These are phyloP conservation scores for Lycaon pictus DNA, from an alignment of 2,113 vertebrate genomes.

Conservation along the genomic window DNA sequence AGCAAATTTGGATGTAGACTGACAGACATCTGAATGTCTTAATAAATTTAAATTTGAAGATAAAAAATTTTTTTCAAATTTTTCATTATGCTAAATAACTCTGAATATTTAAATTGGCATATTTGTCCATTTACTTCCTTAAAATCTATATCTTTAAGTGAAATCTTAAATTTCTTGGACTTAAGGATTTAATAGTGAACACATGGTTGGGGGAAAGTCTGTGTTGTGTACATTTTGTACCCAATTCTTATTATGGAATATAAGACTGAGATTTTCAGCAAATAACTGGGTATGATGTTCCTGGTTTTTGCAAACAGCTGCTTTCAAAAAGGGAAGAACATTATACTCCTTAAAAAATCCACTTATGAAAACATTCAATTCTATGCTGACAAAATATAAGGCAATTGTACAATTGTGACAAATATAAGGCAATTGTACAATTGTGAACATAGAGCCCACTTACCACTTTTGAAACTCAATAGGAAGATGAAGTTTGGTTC, in stretches of 20 bases:
- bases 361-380: constrained; percentile 25
- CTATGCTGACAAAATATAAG: constrained; percentile 49
- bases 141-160: not conserved
- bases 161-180: constrained; percentile 19
- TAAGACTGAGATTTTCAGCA: constrained; percentile 65
- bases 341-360: not conserved
- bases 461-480: constrained; percentile 10
- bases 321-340: constrained; percentile 78
- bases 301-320: constrained; percentile 71
- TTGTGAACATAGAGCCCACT: not conserved
- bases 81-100: not conserved
- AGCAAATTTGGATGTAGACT: no score
- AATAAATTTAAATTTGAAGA: no score
- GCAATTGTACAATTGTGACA: not conserved
- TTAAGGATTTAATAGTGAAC: not conserved
- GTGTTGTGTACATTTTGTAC: constrained; percentile 47
- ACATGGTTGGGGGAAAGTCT: not conserved
- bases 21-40: no score
- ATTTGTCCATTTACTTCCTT: not conserved
- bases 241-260: not conserved
- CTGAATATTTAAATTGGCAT: not conserved
- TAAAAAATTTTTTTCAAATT: not conserved
- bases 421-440: constrained; percentile 43
- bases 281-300: constrained; percentile 61
- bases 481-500: not conserved